phyloP scores from a whole-genome alignment of 2,888 invertebrate species.

The Machimus atricapillus region DNA sequence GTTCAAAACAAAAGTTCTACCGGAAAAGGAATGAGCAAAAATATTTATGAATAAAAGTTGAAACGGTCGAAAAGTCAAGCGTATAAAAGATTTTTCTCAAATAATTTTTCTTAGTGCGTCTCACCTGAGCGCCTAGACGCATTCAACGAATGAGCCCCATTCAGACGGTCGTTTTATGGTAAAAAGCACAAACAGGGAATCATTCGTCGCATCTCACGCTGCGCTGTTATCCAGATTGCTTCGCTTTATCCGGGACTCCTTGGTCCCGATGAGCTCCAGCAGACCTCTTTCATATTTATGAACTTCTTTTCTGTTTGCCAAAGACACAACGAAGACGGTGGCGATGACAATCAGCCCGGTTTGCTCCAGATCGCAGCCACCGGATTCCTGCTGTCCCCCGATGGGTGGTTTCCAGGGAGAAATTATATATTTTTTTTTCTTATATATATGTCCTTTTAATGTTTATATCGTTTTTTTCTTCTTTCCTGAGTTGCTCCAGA shows the following conservation, averaged over 20 bases:
- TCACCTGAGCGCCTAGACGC: background rate
- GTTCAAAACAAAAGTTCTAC: background rate
- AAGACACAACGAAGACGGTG: background rate
- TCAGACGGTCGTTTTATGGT: background rate
- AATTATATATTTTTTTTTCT: background rate
- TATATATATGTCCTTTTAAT: background rate
- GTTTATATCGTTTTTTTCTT: background rate
- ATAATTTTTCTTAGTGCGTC: background rate
- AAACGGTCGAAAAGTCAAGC: background rate
- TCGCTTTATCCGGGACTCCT: background rate
- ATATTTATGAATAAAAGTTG: background rate
- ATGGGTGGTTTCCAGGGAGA: background rate
- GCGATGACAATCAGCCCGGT: background rate
- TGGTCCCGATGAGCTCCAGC: background rate
- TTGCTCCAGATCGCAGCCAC: background rate
- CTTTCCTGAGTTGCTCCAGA: background rate
- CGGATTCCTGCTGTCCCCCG: background rate
- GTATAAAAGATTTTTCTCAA: background rate
- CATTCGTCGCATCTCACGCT: background rate
- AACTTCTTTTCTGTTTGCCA: background rate
- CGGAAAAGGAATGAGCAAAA: background rate
- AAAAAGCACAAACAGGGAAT: background rate
- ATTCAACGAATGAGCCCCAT: background rate
- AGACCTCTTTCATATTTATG: background rate
- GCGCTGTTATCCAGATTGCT: background rate